These are phyloP conservation scores for Heliconius hermathena DNA, from an alignment of 1,140 invertebrate genomes.

Conservation along the genomic window DNA sequence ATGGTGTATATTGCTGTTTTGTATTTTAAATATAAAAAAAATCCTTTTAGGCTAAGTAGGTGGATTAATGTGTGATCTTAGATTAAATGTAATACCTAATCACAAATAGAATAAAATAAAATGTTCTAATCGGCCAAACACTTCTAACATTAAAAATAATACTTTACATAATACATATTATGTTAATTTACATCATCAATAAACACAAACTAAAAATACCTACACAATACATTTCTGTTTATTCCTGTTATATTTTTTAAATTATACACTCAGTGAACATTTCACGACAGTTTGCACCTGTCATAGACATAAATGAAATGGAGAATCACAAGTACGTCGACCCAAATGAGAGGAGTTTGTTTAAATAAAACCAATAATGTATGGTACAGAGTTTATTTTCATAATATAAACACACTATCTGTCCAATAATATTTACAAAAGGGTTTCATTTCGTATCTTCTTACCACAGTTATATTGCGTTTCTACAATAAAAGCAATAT, in stretches of 20 bases:
- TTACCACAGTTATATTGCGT: constrained; percentile 23
- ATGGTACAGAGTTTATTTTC: constrained; percentile 78
- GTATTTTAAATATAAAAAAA: no score
- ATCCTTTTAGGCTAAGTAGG: no score
- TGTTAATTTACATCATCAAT: no score
- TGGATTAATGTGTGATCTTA: no score
- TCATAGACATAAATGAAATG: neutral
- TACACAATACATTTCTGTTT: neutral
- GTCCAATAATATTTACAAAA: constrained; percentile 56
- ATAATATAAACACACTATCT: constrained; percentile 72
- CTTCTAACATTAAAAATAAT: no score
- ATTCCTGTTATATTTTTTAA: neutral
- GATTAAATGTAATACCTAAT: no score
- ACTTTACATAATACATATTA: no score
- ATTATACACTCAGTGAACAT: neutral
- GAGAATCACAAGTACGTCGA: neutral
- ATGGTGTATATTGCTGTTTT: no score
- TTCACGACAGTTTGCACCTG: constrained; percentile 9
- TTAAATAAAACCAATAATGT: constrained; percentile 51
- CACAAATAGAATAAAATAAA: no score
- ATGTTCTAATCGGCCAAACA: no score
- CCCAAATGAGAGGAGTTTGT: neutral
- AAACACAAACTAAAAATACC: no score
- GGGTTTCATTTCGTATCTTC: constrained; percentile 40
- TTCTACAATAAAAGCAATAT: neutral